A percentile compares a stretch with the other conserved stretches of the same genome.
Evolutionary conservation across 1,140 invertebrate genomes (phyloP).

Genomic region (Megalonaias nervosa): DNA sequence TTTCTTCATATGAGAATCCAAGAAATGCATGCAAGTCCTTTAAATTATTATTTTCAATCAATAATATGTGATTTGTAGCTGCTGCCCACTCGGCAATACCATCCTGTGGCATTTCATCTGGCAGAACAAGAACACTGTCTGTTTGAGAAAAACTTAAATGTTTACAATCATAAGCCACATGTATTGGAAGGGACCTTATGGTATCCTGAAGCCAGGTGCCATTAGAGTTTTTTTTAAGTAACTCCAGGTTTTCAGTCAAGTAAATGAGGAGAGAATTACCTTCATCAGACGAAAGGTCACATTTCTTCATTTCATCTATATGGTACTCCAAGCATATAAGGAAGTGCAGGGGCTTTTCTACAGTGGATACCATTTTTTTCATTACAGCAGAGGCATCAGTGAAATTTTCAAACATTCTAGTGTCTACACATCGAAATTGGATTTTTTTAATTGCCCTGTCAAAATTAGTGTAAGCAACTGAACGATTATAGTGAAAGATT

Average conservation of each 20-base stretch:
- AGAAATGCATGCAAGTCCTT: background rate
- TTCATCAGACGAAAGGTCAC: background rate
- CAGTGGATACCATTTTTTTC: no score
- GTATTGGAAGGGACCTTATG: conserved; percentile 10
- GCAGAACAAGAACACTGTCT: background rate
- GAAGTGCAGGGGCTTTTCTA: no score
- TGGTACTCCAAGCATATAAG: background rate
- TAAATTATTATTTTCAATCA: background rate
- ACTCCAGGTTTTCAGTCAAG: background rate
- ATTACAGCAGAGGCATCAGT: no score
- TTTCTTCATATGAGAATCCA: background rate
- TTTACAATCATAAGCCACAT: background rate
- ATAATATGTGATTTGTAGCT: background rate
- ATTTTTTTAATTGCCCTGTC: no score
- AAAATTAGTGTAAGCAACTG: no score
- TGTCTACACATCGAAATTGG: no score
- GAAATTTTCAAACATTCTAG: no score
- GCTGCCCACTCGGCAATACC: conserved; percentile 4
- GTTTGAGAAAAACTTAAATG: background rate
- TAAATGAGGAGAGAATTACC: background rate
- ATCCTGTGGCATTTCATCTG: conserved; percentile 1
- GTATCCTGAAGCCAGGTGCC: background rate
- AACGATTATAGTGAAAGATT: no score
- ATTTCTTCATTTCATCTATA: background rate
- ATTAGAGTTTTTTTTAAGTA: background rate